These are phyloP conservation scores for Stomatorhinus walkeri DNA, from an alignment of 2,797 vertebrate species.

Conservation along the genomic window DNA sequence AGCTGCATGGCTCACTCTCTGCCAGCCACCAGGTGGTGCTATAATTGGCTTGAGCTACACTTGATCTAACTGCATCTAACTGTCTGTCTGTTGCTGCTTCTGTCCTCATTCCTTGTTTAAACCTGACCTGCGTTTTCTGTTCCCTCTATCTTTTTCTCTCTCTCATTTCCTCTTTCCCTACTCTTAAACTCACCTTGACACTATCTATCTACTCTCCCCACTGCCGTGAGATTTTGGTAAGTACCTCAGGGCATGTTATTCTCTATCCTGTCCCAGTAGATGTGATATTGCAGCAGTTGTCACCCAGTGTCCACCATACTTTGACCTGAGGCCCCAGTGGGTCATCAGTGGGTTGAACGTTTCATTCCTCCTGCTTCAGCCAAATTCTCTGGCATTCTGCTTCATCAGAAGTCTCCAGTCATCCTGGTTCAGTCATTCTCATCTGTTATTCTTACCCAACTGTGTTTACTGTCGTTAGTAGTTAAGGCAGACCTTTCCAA, in stretches of 20 bases:
- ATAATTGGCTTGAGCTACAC: not conserved
- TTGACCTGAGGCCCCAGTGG: not conserved
- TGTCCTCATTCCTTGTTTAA: not conserved
- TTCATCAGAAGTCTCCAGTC: not conserved
- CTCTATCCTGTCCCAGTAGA: slow-evolving; percentile 36
- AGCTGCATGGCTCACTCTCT: not conserved
- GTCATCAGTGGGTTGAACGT: not conserved
- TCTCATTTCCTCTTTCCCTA: slow-evolving; percentile 24
- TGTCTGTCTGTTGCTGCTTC: slow-evolving; percentile 40
- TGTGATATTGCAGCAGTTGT: slow-evolving; percentile 26
- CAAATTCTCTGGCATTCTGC: not conserved
- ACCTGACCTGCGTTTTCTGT: slow-evolving; percentile 13
- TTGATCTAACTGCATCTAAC: slow-evolving; percentile 64
- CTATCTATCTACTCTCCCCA: not conserved
- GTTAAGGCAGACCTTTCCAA: not conserved
- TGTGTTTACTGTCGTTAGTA: not conserved
- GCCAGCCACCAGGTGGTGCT: not conserved
- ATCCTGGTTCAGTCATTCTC: not conserved
- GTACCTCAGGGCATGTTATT: slow-evolving; percentile 45
- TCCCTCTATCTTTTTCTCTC: slow-evolving; percentile 32
- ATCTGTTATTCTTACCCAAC: not conserved
- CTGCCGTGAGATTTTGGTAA: slow-evolving; percentile 71
- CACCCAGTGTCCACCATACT: slow-evolving; percentile 6
- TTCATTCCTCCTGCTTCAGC: not conserved
- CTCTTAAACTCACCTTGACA: slow-evolving; percentile 14